Conservation (phyloP, 2,113 vertebrate species). For the Hemicordylus capensis region DNA sequence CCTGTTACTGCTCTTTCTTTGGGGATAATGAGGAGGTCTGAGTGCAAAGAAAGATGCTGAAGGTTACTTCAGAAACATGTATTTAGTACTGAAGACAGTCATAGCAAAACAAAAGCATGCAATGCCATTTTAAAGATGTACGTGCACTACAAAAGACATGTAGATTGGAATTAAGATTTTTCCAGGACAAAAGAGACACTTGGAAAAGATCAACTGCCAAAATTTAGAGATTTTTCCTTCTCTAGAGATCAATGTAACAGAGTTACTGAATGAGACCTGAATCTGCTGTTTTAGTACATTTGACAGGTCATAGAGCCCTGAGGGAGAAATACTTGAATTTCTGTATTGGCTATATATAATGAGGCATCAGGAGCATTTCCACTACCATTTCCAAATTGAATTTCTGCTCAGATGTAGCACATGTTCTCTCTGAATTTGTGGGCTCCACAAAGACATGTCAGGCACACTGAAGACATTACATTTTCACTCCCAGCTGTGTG, state of each 20-base stretch:
- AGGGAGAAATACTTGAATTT: background rate
- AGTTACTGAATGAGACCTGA: background rate
- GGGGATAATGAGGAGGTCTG: slow-evolving; percentile 5
- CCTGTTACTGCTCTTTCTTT: slow-evolving; percentile 13
- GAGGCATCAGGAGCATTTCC: slow-evolving; percentile 5
- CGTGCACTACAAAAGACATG: background rate
- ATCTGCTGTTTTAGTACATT: background rate
- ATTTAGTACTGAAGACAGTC: slow-evolving; percentile 21
- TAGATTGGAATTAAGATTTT: background rate
- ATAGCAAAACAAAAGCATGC: background rate
- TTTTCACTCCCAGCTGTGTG: background rate
- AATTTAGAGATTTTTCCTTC: background rate
- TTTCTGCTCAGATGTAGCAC: background rate
- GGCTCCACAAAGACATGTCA: background rate
- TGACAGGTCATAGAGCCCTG: background rate
- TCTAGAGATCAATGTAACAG: background rate
- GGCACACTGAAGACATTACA: background rate
- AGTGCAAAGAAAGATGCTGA: slow-evolving; percentile 27
- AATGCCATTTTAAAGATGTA: background rate
- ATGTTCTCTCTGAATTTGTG: background rate
- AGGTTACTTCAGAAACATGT: slow-evolving; percentile 41
- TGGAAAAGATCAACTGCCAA: slow-evolving; percentile 5
- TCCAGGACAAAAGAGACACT: background rate
- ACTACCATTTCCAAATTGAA: slow-evolving; percentile 20
- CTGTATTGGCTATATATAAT: background rate